Percentiles rank a stretch among this genome's conserved stretches.
Evolutionary conservation across 2,797 vertebrate genomes (phyloP).

Genomic region (Rhabdomys pumilio): DNA sequence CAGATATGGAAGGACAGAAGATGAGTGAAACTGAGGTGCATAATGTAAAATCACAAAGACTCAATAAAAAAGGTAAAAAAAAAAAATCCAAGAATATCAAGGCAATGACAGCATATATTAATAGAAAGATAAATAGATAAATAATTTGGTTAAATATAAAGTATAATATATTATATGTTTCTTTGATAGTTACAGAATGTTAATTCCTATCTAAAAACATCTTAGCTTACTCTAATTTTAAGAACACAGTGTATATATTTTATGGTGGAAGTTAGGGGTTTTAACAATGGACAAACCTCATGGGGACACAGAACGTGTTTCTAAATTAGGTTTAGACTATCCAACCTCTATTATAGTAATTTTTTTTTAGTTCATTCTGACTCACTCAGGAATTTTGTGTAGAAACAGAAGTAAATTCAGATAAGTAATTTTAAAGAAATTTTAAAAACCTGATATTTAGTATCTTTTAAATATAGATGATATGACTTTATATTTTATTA

Average conservation of each 20-base stretch:
- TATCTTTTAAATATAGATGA: neutral
- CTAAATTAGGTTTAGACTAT: neutral
- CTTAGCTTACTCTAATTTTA: neutral
- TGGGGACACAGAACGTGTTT: neutral
- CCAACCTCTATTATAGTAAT: neutral
- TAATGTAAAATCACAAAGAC: neutral
- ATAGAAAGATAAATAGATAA: neutral
- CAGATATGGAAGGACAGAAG: neutral
- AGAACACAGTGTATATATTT: neutral
- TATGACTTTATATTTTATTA: neutral
- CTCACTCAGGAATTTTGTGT: neutral
- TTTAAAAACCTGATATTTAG: neutral
- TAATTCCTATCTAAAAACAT: neutral
- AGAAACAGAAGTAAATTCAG: neutral
- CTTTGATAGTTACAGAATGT: neutral
- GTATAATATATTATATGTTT: neutral
- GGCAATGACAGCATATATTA: neutral
- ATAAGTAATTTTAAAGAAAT: neutral
- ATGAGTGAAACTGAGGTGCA: neutral
- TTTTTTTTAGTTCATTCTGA: neutral
- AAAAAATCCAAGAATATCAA: neutral
- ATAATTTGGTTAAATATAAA: neutral
- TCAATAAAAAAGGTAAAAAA: neutral
- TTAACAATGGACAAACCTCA: neutral
- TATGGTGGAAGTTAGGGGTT: neutral